phyloP scores from a whole-genome alignment of 2,113 vertebrate genomes.

The Menura novaehollandiae region DNA sequence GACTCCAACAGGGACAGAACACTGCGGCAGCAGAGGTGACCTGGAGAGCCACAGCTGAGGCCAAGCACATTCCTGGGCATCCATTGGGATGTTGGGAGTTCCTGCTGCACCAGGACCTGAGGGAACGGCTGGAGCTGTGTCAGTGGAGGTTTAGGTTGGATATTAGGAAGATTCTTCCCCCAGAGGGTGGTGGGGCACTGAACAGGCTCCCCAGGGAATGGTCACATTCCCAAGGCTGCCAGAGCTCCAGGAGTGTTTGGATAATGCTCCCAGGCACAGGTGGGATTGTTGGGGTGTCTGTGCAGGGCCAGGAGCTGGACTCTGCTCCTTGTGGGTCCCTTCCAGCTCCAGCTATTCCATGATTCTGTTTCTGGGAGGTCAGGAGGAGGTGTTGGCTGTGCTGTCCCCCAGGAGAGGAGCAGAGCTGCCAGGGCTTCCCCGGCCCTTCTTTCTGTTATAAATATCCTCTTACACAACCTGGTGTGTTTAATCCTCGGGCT shows the following conservation, averaged over 20 bases:
- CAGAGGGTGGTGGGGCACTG: not conserved
- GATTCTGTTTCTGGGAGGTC: not conserved
- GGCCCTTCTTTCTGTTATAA: not conserved
- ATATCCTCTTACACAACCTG: not conserved
- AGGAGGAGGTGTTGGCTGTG: rapidly evolving
- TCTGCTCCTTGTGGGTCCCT: not conserved
- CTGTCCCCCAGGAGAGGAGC: not conserved
- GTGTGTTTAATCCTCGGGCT: not conserved
- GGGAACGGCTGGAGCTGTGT: not conserved
- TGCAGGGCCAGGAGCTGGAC: not conserved
- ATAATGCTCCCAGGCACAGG: rapidly evolving
- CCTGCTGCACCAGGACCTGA: not conserved
- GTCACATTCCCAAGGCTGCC: not conserved
- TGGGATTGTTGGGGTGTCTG: not conserved
- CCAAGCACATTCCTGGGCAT: rapidly evolving
- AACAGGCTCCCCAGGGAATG: not conserved
- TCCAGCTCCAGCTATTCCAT: rapidly evolving
- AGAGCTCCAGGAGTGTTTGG: not conserved
- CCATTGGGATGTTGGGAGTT: rapidly evolving
- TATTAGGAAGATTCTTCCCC: not conserved
- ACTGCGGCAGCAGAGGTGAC: not conserved
- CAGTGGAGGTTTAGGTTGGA: not conserved
- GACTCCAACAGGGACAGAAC: not conserved
- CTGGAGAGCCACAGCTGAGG: not conserved
- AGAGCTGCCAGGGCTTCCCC: not conserved